Evolutionary conservation across 2,797 vertebrate species (phyloP), one percentile per base, ranked within the genome.

Genomic region (Synanceia verrucosa): DNA sequence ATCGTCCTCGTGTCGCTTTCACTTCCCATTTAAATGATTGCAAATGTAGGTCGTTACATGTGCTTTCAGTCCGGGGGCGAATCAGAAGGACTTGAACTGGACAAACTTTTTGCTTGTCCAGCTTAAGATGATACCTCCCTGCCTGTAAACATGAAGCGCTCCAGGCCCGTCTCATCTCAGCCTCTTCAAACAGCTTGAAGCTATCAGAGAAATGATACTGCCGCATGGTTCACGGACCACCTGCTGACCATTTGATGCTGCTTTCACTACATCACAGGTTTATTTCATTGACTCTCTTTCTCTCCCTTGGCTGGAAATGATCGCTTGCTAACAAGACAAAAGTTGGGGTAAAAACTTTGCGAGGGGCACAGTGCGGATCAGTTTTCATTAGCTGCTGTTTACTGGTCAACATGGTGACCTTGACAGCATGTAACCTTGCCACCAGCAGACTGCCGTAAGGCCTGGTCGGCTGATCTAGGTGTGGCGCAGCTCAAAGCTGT

Each of bases 1-100:
- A 92, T 90, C 81, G 84, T 88, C 83, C 86, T 82, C 78, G 12
- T 87, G 90, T 92, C 86, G 65, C 88, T 82, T 91, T 89, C 81
- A 81, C 83, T 92, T 91, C 74, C 72, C 64, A 39, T 89, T 79
- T 79, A 86, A 84, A 85, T 82, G 47, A 89, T 85, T 86, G 78
- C 70, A 86, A 89, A 94, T 87, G 78, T 67, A 71, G 82, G 79
- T 73, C 70, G 58, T 82, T 76, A 77, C 82, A 51, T 88, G 67
- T 78, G 62, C 79, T 73, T 74, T 72, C 62, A 51, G 56, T 65
- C 28, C 68, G 18, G 62, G 76, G 79, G 71, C 69, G 24, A 33
- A n/a, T n/a, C n/a, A 44, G 56, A 11, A 41, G 78, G 68, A 83
- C 70, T 75, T 48, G 28, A 63, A 46, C 52, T 36, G 62, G 29